A percentile compares a stretch with the other conserved stretches of the same genome.
These are phyloP conservation scores for Sakesphorus luctuosus DNA, from an alignment of 2,113 vertebrate species.

Conservation along the genomic window DNA sequence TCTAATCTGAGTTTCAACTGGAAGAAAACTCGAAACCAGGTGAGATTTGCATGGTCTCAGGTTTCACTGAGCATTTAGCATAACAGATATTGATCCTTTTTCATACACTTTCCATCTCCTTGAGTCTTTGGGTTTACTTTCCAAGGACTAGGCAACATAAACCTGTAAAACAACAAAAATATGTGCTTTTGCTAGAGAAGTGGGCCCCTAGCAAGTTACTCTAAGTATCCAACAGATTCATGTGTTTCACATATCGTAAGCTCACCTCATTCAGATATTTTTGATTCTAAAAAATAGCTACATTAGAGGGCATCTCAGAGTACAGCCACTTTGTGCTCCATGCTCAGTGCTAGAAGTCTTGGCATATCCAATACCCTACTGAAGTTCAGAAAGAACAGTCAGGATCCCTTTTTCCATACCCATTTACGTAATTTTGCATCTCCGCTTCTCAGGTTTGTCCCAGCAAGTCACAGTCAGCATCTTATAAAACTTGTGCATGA, in stretches of 20 bases:
- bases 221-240: neutral
- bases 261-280: neutral
- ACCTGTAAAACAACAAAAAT: no score
- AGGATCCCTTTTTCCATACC: neutral
- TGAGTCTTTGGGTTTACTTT: neutral
- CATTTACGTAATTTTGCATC: neutral
- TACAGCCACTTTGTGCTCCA: neutral
- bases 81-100: neutral
- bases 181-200: neutral
- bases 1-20: neutral
- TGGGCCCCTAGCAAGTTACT: neutral
- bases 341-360: neutral
- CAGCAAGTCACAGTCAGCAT: neutral
- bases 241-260: neutral
- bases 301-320: neutral
- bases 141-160: neutral
- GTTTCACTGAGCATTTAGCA: constrained; percentile 13
- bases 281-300: neutral
- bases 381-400: neutral
- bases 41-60: constrained; percentile 10
- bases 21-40: constrained; percentile 27
- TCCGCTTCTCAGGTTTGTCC: neutral
- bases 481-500: neutral
- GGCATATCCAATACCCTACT: neutral
- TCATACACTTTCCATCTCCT: neutral